A percentile compares a stretch with the other conserved stretches of the same genome.
Evolutionary conservation across 2,113 vertebrate species (phyloP).

Genomic region (Anthoscopus minutus): DNA sequence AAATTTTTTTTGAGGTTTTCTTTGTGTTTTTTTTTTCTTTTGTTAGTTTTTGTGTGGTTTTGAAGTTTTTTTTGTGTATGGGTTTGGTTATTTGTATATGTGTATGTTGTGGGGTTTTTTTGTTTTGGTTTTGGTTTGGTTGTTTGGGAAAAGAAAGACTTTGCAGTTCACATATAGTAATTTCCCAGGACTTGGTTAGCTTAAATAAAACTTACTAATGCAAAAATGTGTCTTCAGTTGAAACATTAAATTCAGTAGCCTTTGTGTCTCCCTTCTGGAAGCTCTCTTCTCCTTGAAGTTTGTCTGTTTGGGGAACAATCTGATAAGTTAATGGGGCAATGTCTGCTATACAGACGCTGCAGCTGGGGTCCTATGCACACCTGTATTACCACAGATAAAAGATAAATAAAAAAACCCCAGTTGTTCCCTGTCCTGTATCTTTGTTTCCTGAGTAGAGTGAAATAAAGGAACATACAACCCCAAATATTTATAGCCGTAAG

Average conservation of each 20-base stretch:
- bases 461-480: neutral
- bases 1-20: neutral
- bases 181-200: neutral
- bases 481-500: neutral
- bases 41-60: no score
- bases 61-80: neutral
- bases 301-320: neutral
- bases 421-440: neutral
- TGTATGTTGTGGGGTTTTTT: neutral
- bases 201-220: neutral
- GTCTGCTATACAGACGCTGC: neutral
- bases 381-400: neutral
- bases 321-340: neutral
- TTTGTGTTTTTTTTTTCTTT: neutral
- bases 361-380: neutral
- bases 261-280: neutral
- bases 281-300: neutral
- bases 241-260: neutral
- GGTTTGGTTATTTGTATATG: neutral
- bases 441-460: neutral
- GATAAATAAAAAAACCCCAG: fast-evolving
- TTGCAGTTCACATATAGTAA: neutral
- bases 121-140: neutral
- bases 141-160: neutral
- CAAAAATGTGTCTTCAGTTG: neutral